phyloP scores from a whole-genome alignment of 2,797 vertebrate species.

The Cuculus canorus region DNA sequence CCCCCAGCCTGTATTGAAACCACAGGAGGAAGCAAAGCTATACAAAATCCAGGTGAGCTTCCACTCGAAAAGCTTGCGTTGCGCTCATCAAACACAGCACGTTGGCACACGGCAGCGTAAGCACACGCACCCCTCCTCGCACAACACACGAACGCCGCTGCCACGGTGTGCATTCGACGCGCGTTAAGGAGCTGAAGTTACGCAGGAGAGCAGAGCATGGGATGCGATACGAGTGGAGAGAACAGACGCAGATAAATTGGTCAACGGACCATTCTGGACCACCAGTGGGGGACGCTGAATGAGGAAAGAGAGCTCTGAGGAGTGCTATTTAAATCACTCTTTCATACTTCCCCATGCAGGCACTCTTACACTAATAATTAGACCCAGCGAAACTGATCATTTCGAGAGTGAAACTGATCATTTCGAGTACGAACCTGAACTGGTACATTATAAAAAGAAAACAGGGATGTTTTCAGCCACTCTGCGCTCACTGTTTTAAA shows the following conservation, averaged over 20 bases:
- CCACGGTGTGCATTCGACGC: rapidly evolving
- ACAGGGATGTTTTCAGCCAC: rapidly evolving
- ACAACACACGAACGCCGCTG: too few species aligned
- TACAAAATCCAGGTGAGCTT: background rate
- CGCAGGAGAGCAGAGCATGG: background rate
- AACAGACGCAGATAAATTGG: rapidly evolving
- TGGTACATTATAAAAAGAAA: background rate
- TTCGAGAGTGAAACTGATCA: background rate
- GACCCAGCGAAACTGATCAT: background rate
- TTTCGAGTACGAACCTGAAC: background rate
- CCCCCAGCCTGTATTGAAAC: too few species aligned
- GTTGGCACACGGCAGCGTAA: rapidly evolving
- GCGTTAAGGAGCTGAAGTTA: background rate
- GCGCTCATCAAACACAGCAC: rapidly evolving
- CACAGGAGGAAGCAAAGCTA: background rate
- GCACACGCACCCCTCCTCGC: rapidly evolving
- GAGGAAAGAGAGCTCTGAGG: background rate
- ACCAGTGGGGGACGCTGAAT: rapidly evolving
- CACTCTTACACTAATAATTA: background rate
- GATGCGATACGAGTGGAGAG: rapidly evolving
- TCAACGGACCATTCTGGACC: rapidly evolving
- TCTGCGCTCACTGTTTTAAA: background rate
- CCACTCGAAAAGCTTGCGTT: background rate
- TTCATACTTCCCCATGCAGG: background rate
- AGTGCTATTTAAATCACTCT: background rate